Conservation (phyloP, 1,140 invertebrate species). For the Drosophila dunni region DNA sequence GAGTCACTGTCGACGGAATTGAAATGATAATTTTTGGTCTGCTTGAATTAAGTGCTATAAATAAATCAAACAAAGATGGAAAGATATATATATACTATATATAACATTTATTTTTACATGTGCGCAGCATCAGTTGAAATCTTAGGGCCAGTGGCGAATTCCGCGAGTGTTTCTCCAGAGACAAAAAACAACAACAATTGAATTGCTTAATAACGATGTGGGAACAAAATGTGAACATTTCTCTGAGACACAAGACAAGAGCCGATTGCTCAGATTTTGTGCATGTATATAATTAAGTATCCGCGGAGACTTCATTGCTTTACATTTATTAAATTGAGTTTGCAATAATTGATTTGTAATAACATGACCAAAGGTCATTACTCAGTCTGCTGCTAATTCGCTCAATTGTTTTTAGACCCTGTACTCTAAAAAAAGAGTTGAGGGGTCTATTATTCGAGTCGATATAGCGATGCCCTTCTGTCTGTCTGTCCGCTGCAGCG, state of each 20-base stretch:
- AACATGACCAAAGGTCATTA: neutral
- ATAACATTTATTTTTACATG: neutral
- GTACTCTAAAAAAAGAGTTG: too few relatives aligned
- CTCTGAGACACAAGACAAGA: neutral
- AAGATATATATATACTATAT: constrained; percentile 21
- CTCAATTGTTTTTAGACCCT: too few relatives aligned
- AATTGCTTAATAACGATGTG: constrained; percentile 34
- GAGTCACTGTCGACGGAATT: constrained; percentile 9
- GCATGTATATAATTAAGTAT: neutral
- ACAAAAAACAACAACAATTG: constrained; percentile 8
- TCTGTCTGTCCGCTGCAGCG: too few relatives aligned
- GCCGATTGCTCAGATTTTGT: constrained; percentile 6
- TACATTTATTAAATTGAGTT: constrained; percentile 12
- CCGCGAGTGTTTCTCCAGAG: neutral
- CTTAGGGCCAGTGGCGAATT: constrained; percentile 49
- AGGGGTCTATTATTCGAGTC: too few relatives aligned
- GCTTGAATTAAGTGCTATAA: constrained; percentile 63
- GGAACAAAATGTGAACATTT: constrained; percentile 23
- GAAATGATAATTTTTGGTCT: constrained; percentile 37
- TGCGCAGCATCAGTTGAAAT: constrained; percentile 27
- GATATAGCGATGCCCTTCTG: too few relatives aligned
- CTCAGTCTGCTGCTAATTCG: too few relatives aligned
- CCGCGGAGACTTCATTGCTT: constrained; percentile 3
- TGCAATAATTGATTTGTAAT: neutral
- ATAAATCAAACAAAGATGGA: constrained; percentile 58